Conservation (phyloP, 2,888 invertebrate species). For the Chrysomela aeneicollis region DNA sequence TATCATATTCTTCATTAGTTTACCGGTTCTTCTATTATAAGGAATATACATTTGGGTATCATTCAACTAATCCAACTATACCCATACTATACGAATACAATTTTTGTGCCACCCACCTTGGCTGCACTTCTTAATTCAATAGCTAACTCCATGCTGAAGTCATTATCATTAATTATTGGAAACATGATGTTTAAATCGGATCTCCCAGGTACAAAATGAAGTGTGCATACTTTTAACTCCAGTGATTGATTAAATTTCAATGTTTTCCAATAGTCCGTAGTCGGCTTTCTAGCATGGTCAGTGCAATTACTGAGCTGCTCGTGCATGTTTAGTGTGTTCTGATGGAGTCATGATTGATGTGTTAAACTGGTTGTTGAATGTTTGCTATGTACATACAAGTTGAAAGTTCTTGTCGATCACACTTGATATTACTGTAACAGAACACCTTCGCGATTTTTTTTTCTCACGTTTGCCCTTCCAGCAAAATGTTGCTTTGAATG, state of each 20-base stretch:
- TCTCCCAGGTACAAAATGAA: slow-evolving; percentile 23
- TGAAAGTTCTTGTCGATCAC: neutral
- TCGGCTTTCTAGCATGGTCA: slow-evolving; percentile 21
- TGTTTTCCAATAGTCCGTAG: slow-evolving; percentile 24
- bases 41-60: too few relatives aligned
- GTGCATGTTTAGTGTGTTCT: neutral
- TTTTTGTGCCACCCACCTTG: neutral
- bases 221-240: slow-evolving; percentile 28
- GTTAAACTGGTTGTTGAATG: neutral
- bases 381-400: too few relatives aligned
- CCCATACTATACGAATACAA: too few relatives aligned
- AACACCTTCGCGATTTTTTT: too few relatives aligned
- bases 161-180: slow-evolving; percentile 16
- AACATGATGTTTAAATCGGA: slow-evolving; percentile 26
- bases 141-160: slow-evolving; percentile 6
- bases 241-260: slow-evolving; percentile 31
- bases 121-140: neutral
- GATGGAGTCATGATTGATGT: neutral
- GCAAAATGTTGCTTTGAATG: too few relatives aligned
- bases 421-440: too few relatives aligned
- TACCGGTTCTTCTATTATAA: too few relatives aligned
- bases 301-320: neutral
- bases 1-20: too few relatives aligned
- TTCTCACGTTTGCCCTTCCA: too few relatives aligned
- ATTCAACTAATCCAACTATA: too few relatives aligned